Conservation (phyloP, 2,797 vertebrate species). For the Eupleurogrammus muticus region DNA sequence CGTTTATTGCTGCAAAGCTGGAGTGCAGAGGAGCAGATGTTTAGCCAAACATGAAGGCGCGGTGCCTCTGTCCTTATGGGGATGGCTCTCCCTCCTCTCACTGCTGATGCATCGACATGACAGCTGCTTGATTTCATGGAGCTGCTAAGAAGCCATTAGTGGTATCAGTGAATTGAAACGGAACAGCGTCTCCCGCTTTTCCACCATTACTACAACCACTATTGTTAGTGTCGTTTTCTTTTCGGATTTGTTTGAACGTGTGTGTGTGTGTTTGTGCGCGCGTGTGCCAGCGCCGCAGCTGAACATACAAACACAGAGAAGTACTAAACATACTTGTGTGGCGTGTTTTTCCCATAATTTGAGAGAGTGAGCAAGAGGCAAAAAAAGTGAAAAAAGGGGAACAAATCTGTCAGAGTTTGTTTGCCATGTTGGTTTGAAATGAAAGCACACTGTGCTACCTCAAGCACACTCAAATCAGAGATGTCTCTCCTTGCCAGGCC, state of each 20-base stretch:
- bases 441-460: constrained; percentile 87
- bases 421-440: constrained; percentile 87
- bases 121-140: constrained; percentile 99
- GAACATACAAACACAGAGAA: constrained; percentile 79
- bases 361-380: constrained; percentile 67
- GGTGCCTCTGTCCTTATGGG: constrained; percentile 94
- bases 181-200: constrained; percentile 88
- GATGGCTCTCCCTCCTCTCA: constrained; percentile 90
- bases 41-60: constrained; percentile 94
- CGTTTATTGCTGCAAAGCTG: constrained; percentile 91
- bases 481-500: constrained; percentile 78
- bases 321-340: constrained; percentile 82
- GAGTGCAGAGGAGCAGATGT: constrained; percentile 97
- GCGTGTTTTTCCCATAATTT: constrained; percentile 79
- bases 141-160: constrained; percentile 99
- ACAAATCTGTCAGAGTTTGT: constrained; percentile 87
- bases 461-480: constrained; percentile 87
- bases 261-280: constrained; percentile 25
- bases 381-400: constrained; percentile 75
- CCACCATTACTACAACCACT: constrained; percentile 88
- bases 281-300: constrained; percentile 69
- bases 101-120: constrained; percentile 97
- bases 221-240: constrained; percentile 84
- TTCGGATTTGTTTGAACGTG: constrained; percentile 58
- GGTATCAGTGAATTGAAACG: constrained; percentile 98